Percentiles rank a stretch among this genome's conserved stretches.
These are phyloP conservation scores for Heterotilapia buettikoferi DNA, from an alignment of 2,113 vertebrate genomes.

Conservation along the genomic window DNA sequence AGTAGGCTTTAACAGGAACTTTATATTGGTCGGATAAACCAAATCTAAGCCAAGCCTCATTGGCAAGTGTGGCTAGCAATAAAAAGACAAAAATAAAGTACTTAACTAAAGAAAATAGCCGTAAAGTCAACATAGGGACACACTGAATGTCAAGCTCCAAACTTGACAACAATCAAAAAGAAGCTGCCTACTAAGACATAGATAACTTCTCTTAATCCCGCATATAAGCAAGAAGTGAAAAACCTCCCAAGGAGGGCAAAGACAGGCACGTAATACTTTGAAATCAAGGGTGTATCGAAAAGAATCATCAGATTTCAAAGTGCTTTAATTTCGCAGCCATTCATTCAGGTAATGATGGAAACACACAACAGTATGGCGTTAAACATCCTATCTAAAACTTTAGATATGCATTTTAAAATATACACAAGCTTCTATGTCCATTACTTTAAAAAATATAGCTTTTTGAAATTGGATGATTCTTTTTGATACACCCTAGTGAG, in stretches of 20 bases:
- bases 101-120: neutral
- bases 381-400: neutral
- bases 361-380: fast-evolving
- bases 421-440: neutral
- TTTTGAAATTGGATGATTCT: neutral
- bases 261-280: neutral
- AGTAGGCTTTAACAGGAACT: neutral
- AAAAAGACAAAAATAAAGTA: neutral
- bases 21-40: neutral
- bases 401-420: neutral
- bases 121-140: neutral
- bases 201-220: neutral
- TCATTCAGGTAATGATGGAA: neutral
- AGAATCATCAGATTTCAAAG: neutral
- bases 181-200: neutral
- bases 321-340: fast-evolving
- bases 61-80: neutral
- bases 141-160: neutral
- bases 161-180: neutral
- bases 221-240: neutral
- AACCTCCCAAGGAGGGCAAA: neutral
- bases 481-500: fast-evolving
- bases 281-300: neutral
- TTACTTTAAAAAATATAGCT: neutral
- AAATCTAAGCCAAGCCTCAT: neutral